phyloP scores from a whole-genome alignment of 1,140 invertebrate genomes.

The Dryas iulia region DNA sequence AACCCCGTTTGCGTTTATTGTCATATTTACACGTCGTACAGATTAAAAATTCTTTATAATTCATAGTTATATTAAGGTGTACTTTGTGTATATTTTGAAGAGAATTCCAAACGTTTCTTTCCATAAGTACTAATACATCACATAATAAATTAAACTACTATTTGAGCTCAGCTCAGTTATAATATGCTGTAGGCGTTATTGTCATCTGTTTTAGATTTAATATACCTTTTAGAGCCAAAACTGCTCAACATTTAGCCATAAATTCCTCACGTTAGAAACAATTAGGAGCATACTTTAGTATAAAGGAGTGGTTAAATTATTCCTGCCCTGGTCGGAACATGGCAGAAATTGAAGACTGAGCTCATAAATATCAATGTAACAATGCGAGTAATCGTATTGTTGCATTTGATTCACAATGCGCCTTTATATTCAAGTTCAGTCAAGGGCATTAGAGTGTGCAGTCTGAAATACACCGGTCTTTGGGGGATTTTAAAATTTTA shows the following conservation, averaged over 20 bases:
- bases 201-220: too few species aligned
- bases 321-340: background rate
- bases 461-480: background rate
- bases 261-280: background rate
- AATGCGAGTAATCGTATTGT: conserved; percentile 13
- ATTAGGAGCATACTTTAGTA: background rate
- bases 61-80: too few species aligned
- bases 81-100: too few species aligned
- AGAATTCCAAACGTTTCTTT: too few species aligned
- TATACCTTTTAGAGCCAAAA: background rate
- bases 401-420: conserved; percentile 22
- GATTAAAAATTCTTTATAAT: too few species aligned
- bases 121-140: too few species aligned
- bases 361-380: conserved; percentile 20
- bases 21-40: too few species aligned
- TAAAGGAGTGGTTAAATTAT: background rate
- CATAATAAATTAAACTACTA: too few species aligned
- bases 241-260: background rate
- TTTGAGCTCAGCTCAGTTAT: too few species aligned
- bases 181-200: too few species aligned
- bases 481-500: background rate
- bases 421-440: conserved; percentile 21
- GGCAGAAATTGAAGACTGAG: conserved; percentile 14
- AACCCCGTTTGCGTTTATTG: too few species aligned
- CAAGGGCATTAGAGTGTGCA: conserved; percentile 14